Conservation (phyloP, 2,888 invertebrate species). For the Apamea monoglypha region DNA sequence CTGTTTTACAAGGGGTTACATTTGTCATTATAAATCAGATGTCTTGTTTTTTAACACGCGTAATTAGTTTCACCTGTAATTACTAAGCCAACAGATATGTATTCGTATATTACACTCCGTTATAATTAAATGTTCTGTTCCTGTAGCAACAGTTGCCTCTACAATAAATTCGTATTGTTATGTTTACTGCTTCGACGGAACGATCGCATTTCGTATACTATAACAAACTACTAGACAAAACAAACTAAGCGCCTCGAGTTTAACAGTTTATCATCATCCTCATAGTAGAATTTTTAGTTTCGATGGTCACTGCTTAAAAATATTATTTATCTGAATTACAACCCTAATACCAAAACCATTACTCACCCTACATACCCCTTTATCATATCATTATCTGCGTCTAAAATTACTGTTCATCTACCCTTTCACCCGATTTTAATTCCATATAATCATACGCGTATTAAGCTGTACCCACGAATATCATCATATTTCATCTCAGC, state of each 20-base stretch:
- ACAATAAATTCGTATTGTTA: slow-evolving; percentile 1
- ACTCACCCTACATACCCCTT: background rate
- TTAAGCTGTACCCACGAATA: slow-evolving; percentile 45
- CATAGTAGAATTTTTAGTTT: background rate
- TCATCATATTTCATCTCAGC: slow-evolving; percentile 54
- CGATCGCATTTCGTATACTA: no score
- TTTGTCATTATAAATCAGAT: slow-evolving; percentile 15
- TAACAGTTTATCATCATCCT: background rate
- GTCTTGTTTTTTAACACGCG: background rate
- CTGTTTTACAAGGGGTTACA: slow-evolving; percentile 10
- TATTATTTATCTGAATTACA: background rate
- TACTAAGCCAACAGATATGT: background rate
- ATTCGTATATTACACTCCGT: background rate
- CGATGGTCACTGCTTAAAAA: background rate
- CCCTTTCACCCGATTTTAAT: slow-evolving; percentile 41
- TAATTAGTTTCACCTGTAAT: slow-evolving; percentile 29
- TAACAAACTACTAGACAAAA: background rate
- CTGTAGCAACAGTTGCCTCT: slow-evolving; percentile 1
- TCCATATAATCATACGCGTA: slow-evolving; percentile 50
- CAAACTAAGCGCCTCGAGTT: background rate
- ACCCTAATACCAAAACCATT: background rate
- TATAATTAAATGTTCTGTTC: background rate
- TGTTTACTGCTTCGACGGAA: background rate
- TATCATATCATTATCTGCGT: slow-evolving; percentile 18
- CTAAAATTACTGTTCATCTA: slow-evolving; percentile 32